These are phyloP conservation scores for Zootoca vivipara DNA, from an alignment of 2,113 vertebrate species.

Conservation along the genomic window DNA sequence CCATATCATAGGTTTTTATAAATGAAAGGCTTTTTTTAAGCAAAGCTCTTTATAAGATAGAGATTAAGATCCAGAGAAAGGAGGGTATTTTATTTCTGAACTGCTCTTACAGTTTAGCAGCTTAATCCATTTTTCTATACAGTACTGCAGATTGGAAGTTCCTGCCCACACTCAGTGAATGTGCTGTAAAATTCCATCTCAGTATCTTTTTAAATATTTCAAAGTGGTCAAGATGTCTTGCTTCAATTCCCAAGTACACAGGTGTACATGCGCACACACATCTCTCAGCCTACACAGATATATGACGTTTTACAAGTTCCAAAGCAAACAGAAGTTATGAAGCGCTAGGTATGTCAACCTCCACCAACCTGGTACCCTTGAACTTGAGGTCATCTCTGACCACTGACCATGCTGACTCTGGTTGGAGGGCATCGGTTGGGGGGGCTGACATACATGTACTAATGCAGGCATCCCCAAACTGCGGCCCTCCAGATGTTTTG, in stretches of 20 bases:
- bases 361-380: no score
- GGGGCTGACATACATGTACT: no score
- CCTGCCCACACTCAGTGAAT: not conserved
- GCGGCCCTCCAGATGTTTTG: no score
- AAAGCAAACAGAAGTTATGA: no score
- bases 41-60: not conserved
- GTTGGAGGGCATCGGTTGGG: no score
- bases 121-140: not conserved
- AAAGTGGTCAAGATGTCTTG: not conserved
- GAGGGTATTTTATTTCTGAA: constrained; percentile 2
- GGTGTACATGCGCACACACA: not conserved
- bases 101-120: not conserved
- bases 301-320: no score
- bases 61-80: not conserved
- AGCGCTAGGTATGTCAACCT: no score
- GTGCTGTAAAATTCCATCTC: not conserved
- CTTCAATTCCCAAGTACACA: not conserved
- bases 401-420: no score
- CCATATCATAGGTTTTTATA: not conserved
- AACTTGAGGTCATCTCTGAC: no score
- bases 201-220: not conserved
- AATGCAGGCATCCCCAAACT: no score
- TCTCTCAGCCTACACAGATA: not conserved
- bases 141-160: not conserved
- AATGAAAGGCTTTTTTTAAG: not conserved